These are phyloP conservation scores for Rostratula benghalensis DNA, from an alignment of 2,113 vertebrate species.

Conservation along the genomic window DNA sequence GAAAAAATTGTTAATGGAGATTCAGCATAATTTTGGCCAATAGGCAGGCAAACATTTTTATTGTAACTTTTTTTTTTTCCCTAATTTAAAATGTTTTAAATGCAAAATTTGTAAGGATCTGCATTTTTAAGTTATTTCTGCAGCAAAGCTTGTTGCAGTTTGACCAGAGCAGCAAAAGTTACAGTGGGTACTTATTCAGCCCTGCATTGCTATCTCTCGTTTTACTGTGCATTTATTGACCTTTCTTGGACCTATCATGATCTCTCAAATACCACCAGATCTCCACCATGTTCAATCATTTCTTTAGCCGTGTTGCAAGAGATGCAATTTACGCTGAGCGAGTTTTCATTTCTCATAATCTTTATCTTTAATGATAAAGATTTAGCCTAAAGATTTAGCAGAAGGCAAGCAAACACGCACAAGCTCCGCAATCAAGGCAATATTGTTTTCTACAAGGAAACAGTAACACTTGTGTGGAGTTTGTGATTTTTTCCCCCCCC, in stretches of 20 bases:
- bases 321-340: not conserved
- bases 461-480: not conserved
- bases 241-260: not conserved
- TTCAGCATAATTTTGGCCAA: not conserved
- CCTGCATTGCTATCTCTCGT: not conserved
- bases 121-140: not conserved
- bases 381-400: not conserved
- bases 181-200: not conserved
- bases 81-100: not conserved
- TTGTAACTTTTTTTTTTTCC: fast-evolving
- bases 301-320: not conserved
- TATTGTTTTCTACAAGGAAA: not conserved
- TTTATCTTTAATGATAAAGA: not conserved
- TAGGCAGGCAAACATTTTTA: not conserved
- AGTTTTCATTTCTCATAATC: not conserved
- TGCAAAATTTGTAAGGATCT: not conserved
- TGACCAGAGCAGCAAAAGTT: not conserved
- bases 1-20: not conserved
- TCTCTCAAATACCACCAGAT: not conserved
- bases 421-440: not conserved
- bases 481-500: not conserved
- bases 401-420: not conserved
- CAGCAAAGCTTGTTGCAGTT: not conserved
- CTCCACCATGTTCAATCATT: not conserved
- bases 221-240: not conserved